phyloP scores from a whole-genome alignment of 2,888 invertebrate species.

The Oligia fasciuncula region DNA sequence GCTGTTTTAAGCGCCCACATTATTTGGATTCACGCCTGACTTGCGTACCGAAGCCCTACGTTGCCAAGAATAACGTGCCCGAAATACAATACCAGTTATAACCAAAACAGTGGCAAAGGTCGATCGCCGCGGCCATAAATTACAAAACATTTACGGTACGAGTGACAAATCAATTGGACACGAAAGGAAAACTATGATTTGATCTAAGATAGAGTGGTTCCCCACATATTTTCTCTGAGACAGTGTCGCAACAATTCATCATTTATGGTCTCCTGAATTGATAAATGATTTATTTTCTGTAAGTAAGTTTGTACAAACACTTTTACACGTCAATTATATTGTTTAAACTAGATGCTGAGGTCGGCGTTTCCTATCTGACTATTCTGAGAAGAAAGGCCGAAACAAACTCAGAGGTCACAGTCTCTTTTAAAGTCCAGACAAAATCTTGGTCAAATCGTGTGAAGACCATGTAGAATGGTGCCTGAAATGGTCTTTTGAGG shows the following conservation, averaged over 20 bases:
- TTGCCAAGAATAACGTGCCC: conserved; percentile 66
- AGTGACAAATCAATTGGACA: conserved; percentile 17
- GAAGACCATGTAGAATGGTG: too few species aligned
- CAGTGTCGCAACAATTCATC: too few species aligned
- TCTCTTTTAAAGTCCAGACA: too few species aligned
- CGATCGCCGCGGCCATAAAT: conserved; percentile 51
- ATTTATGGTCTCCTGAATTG: not conserved
- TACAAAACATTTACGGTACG: conserved; percentile 54
- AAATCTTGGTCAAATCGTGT: too few species aligned
- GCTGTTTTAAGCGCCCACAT: conserved; percentile 40
- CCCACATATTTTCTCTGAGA: not conserved
- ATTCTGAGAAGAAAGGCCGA: too few species aligned
- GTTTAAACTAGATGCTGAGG: too few species aligned
- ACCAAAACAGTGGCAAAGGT: conserved; percentile 67
- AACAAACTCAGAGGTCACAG: too few species aligned
- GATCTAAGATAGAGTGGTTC: not conserved
- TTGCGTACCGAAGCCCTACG: conserved; percentile 43
- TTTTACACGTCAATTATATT: too few species aligned
- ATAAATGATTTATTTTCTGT: too few species aligned
- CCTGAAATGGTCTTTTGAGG: too few species aligned
- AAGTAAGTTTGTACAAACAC: too few species aligned
- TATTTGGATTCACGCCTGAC: conserved; percentile 56
- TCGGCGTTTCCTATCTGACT: too few species aligned
- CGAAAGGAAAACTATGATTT: conserved; percentile 23
- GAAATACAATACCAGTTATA: conserved; percentile 62